Conservation (phyloP, 2,797 vertebrate species). For the Aeoliscus strigatus region DNA sequence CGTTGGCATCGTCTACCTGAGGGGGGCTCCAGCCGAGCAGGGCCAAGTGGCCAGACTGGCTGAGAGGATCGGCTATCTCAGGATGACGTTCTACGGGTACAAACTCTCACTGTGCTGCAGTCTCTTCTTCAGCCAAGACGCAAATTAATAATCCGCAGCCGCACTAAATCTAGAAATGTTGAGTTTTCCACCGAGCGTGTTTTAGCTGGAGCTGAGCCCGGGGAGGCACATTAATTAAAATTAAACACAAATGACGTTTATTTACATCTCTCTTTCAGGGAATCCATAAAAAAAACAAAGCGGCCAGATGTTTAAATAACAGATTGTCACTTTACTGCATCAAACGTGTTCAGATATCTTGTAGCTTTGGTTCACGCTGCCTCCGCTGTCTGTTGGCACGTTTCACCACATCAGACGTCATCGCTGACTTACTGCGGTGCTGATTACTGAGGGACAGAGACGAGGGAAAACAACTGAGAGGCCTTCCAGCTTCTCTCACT, state of each 20-base stretch:
- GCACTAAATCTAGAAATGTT: constrained; percentile 20
- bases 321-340: constrained; percentile 14
- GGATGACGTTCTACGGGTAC: constrained; percentile 95
- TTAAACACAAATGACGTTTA: constrained; percentile 14
- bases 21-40: constrained; percentile 76
- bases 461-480: constrained; percentile 45
- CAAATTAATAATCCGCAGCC: constrained; percentile 31
- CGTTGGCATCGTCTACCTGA: constrained; percentile 84
- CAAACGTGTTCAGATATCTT: constrained; percentile 23
- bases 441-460: constrained; percentile 51
- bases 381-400: constrained; percentile 10
- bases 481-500: constrained; percentile 43
- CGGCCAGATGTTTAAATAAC: constrained; percentile 6
- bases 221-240: constrained; percentile 15
- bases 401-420: constrained; percentile 29
- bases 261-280: constrained; percentile 16
- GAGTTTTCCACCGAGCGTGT: constrained; percentile 33
- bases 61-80: constrained; percentile 86
- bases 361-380: constrained; percentile 23
- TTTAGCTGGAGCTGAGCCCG: constrained; percentile 18
- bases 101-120: constrained; percentile 24
- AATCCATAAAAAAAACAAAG: background rate
- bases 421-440: constrained; percentile 54
- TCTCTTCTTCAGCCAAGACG: constrained; percentile 29
- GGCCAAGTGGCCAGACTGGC: constrained; percentile 85